Evolutionary conservation across 1,140 invertebrate species (phyloP), one percentile per base, ranked within the genome.

Genomic region (Ctenoplectra terminalis): DNA sequence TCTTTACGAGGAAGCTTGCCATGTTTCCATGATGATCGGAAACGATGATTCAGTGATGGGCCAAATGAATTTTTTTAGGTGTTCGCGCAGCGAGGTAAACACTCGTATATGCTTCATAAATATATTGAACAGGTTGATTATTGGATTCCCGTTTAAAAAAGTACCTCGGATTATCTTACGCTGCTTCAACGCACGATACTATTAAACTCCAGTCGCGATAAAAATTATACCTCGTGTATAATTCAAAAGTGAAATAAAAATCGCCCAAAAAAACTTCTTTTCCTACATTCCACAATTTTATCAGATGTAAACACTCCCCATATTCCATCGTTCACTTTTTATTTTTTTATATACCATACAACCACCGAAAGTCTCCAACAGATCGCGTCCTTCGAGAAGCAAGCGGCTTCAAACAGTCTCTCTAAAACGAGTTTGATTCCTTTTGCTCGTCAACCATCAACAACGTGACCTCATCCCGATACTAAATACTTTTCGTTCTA

Each of bases 361-460:
- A 26, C 13, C 9, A 11, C n/a, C 15, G 15, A 67, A 26, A 67
- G 26, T 64, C 13, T 48, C 20, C 17, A 31, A 26, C 31, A 23
- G 46, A 20, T 20, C 43, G 26, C 6, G 67, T 70, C 67, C 48
- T 70, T 54, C 46, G 67, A 52, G 29, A 34, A 6, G 34, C 26
- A 26, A 11, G 9, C 13, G 34, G 50, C 52, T 56, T 72, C 52
- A 72, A 72, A 72, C 46, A 60, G 20, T 26, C 54, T 60, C 60
- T 73, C 71, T 60, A 60, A 60, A 73, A 73, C 71, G 34, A 60
- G 54, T 73, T 73, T 60, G 17, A 11, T 23, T 46, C 20, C 11
- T 60, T 73, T 60, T 46, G 71, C 26, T 46, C 26, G 70, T 31
- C 52, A 43, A n/a, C n/a, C 70, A 50, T 70, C 48, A 50, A 20